These are phyloP conservation scores for Prochilodus magdalenae DNA, from an alignment of 2,113 vertebrate genomes.

Conservation along the genomic window DNA sequence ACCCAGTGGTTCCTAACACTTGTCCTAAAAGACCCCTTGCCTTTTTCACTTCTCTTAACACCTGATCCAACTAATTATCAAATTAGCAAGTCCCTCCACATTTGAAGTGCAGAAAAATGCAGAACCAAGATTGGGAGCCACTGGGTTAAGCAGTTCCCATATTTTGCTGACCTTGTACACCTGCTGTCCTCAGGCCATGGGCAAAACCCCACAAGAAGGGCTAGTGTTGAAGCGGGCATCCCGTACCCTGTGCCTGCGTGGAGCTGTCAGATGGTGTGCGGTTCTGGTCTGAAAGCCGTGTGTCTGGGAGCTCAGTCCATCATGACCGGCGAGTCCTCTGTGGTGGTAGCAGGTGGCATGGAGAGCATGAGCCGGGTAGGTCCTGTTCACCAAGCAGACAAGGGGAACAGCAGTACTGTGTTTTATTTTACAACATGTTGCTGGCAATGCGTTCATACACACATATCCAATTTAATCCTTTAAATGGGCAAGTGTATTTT, in stretches of 20 bases:
- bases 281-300: slow-evolving; percentile 92
- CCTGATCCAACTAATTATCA: too few species aligned
- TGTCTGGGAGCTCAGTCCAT: slow-evolving; percentile 92
- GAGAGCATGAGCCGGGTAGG: slow-evolving; percentile 96
- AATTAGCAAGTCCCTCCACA: too few species aligned
- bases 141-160: neutral
- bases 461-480: too few species aligned
- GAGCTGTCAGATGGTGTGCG: slow-evolving; percentile 98
- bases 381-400: neutral
- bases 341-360: slow-evolving; percentile 97
- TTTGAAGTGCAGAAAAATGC: too few species aligned
- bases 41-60: too few species aligned
- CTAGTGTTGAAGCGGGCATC: slow-evolving; percentile 87
- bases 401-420: neutral
- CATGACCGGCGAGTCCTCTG: slow-evolving; percentile 78
- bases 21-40: too few species aligned
- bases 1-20: too few species aligned
- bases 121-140: too few species aligned
- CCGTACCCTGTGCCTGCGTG: slow-evolving; percentile 89
- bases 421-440: neutral
- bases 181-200: slow-evolving; percentile 81
- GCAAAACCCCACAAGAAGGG: slow-evolving; percentile 91
- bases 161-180: neutral
- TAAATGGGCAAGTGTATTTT: neutral
- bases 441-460: neutral